Conservation (phyloP, 2,113 vertebrate species). For the Oryzias celebensis region DNA sequence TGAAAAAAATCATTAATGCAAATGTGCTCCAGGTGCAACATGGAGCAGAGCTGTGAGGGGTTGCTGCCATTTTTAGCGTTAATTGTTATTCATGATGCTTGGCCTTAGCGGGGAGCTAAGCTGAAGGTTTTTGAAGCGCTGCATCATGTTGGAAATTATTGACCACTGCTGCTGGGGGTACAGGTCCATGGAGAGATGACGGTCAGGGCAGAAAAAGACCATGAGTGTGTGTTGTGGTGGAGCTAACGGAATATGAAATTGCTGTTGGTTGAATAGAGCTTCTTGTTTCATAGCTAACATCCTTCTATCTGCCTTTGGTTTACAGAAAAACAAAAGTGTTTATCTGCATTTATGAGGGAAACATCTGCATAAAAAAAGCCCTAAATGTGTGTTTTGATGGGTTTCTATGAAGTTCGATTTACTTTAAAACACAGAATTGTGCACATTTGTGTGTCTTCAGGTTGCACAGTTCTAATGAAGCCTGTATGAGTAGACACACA, state of each 20-base stretch:
- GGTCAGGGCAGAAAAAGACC: slow-evolving; percentile 31
- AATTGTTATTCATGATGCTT: slow-evolving; percentile 73
- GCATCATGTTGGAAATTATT: slow-evolving; percentile 60
- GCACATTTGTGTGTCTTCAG: slow-evolving; percentile 4
- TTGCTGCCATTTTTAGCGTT: slow-evolving; percentile 60
- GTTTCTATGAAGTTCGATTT: not conserved
- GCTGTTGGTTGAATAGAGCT: slow-evolving; percentile 1
- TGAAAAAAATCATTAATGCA: slow-evolving; percentile 71
- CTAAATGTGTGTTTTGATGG: not conserved
- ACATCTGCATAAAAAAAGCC: not conserved
- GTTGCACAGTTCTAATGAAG: slow-evolving; percentile 14
- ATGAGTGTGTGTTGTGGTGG: slow-evolving; percentile 5
- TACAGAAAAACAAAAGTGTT: not conserved
- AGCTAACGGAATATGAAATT: not conserved
- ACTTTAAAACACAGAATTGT: not conserved
- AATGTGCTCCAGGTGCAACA: slow-evolving; percentile 51
- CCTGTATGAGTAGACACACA: slow-evolving; percentile 2
- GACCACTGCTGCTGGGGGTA: slow-evolving; percentile 57
- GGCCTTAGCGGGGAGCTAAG: slow-evolving; percentile 27
- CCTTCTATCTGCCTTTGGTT: slow-evolving; percentile 10
- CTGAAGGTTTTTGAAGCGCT: slow-evolving; percentile 58
- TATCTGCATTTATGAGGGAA: not conserved
- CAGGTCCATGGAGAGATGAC: slow-evolving; percentile 44
- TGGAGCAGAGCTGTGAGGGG: slow-evolving; percentile 55
- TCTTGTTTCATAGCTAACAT: too few relatives aligned